Conservation (phyloP, 2,797 vertebrate genomes). For the Taenioides sp. region DNA sequence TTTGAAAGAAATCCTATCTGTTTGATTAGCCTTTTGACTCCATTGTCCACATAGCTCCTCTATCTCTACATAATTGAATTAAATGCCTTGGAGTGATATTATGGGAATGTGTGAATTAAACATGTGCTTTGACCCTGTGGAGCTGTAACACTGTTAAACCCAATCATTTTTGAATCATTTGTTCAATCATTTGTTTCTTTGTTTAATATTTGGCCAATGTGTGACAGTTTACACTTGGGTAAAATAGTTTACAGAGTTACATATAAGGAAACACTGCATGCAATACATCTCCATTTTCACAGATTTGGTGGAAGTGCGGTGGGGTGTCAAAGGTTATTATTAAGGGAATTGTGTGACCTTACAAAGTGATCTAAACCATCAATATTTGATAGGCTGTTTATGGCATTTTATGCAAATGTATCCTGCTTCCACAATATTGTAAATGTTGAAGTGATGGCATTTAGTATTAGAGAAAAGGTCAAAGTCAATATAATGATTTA, state of each 20-base stretch:
- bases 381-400: conserved; percentile 14
- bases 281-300: too few species aligned
- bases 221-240: neutral
- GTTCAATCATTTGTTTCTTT: neutral
- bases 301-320: neutral
- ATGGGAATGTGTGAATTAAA: conserved; percentile 9
- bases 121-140: conserved; percentile 8
- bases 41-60: conserved; percentile 27
- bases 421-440: neutral
- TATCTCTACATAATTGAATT: conserved; percentile 39
- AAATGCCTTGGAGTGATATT: conserved; percentile 28
- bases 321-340: neutral
- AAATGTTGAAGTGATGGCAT: conserved; percentile 5
- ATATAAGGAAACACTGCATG: neutral
- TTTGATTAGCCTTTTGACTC: conserved; percentile 59
- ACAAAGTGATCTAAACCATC: conserved; percentile 5
- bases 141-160: neutral
- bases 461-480: conserved; percentile 5
- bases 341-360: conserved; percentile 10
- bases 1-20: conserved; percentile 60
- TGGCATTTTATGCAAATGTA: conserved; percentile 6
- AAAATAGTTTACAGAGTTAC: neutral
- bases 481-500: neutral
- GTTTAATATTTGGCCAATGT: neutral
- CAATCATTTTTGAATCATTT: conserved; percentile 6